These are phyloP conservation scores for Drepana falcataria DNA, from an alignment of 2,888 invertebrate species.

Conservation along the genomic window DNA sequence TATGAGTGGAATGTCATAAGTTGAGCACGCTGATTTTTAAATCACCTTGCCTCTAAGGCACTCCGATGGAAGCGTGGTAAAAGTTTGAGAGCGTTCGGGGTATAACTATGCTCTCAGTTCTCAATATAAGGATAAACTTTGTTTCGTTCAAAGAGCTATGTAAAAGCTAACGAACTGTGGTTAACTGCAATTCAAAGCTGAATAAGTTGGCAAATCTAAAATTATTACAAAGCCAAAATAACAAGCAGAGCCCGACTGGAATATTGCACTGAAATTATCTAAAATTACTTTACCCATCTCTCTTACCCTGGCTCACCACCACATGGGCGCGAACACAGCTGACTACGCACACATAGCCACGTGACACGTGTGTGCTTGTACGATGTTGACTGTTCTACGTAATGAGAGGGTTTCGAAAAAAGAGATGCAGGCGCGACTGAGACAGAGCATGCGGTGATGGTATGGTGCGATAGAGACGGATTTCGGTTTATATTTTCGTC, in stretches of 20 bases:
- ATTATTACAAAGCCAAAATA: not conserved
- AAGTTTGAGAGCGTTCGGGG: not conserved
- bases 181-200: not conserved
- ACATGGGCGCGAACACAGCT: slow-evolving; percentile 46
- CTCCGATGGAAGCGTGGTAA: not conserved
- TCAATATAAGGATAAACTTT: not conserved
- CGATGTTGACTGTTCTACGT: slow-evolving; percentile 57
- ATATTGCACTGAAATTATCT: slow-evolving; percentile 6
- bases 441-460: slow-evolving; percentile 15
- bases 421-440: slow-evolving; percentile 49
- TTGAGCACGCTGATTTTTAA: no score
- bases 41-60: not conserved
- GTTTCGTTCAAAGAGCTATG: not conserved
- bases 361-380: slow-evolving; percentile 45
- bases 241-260: not conserved
- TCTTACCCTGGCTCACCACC: slow-evolving; percentile 16
- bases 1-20: no score
- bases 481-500: slow-evolving; percentile 47
- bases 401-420: slow-evolving; percentile 71
- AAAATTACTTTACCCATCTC: slow-evolving; percentile 8
- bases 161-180: not conserved
- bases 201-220: not conserved
- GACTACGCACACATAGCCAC: slow-evolving; percentile 56
- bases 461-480: slow-evolving; percentile 31
- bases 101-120: not conserved